These are phyloP conservation scores for Rhynchonycteris naso DNA, from an alignment of 2,797 vertebrate genomes.

Conservation along the genomic window DNA sequence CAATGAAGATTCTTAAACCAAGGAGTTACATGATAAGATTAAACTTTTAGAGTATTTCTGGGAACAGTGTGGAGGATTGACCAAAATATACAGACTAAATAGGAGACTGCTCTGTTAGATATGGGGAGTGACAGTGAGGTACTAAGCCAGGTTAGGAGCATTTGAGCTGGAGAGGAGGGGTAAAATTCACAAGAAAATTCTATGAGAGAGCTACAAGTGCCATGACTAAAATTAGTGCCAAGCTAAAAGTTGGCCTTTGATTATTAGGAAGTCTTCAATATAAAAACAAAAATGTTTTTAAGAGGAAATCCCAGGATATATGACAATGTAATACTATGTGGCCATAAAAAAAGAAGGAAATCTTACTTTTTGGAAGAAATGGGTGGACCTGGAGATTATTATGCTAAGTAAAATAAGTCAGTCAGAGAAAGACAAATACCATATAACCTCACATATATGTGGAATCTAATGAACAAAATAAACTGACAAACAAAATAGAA, in stretches of 20 bases:
- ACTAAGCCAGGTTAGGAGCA: background rate
- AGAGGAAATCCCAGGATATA: background rate
- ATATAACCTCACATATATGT: no score
- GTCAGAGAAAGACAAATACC: no score
- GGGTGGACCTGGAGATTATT: no score
- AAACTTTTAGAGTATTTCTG: background rate
- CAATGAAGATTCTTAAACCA: background rate
- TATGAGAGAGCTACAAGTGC: background rate
- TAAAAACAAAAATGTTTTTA: background rate
- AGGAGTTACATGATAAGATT: background rate
- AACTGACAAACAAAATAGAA: no score
- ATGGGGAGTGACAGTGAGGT: background rate
- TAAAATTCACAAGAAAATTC: background rate
- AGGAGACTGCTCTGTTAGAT: background rate
- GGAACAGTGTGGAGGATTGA: background rate
- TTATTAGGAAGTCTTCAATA: background rate
- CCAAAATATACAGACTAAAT: background rate
- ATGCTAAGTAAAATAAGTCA: no score
- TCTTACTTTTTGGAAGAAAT: no score
- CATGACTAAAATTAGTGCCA: background rate
- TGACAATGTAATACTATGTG: background rate
- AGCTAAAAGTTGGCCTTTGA: background rate
- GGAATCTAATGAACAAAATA: no score
- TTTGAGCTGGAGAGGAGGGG: background rate
- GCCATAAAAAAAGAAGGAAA: no score